phyloP scores from a whole-genome alignment of 2,113 vertebrate genomes.

The Aptenodytes patagonicus region DNA sequence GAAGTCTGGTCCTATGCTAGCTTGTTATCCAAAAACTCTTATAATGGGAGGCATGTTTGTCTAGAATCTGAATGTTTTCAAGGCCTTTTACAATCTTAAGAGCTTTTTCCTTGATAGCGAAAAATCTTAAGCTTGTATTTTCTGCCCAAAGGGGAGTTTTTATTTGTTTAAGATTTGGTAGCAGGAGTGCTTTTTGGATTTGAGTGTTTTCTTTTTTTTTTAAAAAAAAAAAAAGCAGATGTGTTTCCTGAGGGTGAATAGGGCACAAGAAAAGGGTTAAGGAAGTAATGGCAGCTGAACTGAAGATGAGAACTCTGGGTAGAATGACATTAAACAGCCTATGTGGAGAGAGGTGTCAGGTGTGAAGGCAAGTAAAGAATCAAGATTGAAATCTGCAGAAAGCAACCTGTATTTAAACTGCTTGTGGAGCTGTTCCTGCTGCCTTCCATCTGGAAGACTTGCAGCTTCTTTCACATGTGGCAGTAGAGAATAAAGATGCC shows the following conservation, averaged over 20 bases:
- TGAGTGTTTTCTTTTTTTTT: neutral
- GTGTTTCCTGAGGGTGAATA: neutral
- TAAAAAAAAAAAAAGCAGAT: neutral
- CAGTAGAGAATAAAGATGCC: conserved; percentile 3
- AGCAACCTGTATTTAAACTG: neutral
- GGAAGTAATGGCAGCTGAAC: neutral
- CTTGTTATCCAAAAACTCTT: neutral
- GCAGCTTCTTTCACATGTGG: neutral
- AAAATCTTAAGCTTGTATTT: neutral
- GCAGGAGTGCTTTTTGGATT: neutral
- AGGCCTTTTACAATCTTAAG: neutral
- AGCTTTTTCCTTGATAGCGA: neutral
- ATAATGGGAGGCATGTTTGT: neutral
- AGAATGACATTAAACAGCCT: neutral
- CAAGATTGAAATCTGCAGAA: neutral
- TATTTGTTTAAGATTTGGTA: neutral
- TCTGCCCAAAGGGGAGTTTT: neutral
- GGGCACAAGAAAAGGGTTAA: neutral
- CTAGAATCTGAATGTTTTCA: neutral
- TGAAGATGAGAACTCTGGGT: neutral
- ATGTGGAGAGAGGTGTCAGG: neutral
- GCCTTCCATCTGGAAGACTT: neutral
- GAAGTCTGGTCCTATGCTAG: neutral
- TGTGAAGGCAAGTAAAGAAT: neutral
- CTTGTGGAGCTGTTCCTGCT: neutral